phyloP scores from a whole-genome alignment of 2,797 vertebrate species.

The Pelobates cultripes region DNA sequence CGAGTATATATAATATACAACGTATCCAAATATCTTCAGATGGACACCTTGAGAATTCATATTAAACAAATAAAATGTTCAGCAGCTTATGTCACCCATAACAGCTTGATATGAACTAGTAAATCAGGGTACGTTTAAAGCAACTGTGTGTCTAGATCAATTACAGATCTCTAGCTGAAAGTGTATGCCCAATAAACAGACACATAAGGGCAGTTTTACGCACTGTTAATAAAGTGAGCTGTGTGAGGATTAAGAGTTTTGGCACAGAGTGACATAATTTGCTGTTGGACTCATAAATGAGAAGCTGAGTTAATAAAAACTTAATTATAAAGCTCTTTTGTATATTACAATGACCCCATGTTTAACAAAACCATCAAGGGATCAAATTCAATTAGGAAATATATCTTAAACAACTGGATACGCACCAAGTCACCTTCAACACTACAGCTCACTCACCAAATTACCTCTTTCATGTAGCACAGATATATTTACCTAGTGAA shows the following conservation, averaged over 20 bases:
- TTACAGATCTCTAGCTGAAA: neutral
- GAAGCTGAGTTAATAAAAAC: neutral
- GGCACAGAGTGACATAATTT: neutral
- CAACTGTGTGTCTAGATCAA: neutral
- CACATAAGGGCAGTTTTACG: neutral
- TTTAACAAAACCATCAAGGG: conserved; percentile 5
- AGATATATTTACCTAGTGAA: neutral
- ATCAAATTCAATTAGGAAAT: neutral
- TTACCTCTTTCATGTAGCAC: neutral
- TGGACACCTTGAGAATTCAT: too few relatives aligned
- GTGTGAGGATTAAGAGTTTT: neutral
- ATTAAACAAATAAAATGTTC: too few relatives aligned
- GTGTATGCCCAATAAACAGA: neutral
- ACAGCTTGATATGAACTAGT: too few relatives aligned
- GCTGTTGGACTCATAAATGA: neutral
- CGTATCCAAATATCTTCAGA: too few relatives aligned
- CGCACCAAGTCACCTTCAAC: neutral
- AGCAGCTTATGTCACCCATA: too few relatives aligned
- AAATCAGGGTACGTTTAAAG: neutral
- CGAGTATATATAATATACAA: too few relatives aligned
- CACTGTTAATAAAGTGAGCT: neutral
- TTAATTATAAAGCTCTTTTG: neutral
- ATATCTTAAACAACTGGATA: conserved; percentile 1
- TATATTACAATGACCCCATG: neutral
- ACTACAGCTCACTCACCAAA: neutral